phyloP scores from a whole-genome alignment of 1,140 invertebrate genomes.

The Penaeus indicus region DNA sequence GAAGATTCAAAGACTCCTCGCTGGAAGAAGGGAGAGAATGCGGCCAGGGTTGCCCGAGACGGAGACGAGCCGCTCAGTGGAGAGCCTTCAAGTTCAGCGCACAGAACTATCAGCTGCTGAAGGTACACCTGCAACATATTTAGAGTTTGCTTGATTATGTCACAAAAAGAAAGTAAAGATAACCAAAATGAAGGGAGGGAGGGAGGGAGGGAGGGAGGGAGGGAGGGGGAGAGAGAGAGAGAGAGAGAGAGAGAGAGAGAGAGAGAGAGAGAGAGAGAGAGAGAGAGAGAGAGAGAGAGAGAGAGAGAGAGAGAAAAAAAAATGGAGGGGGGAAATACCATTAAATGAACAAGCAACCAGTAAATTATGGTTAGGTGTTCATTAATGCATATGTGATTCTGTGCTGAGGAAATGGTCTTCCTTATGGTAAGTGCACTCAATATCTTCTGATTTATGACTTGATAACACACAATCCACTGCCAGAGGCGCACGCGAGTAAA shows the following conservation, averaged over 20 bases:
- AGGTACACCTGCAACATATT: constrained; percentile 47
- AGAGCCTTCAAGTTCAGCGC: constrained; percentile 51
- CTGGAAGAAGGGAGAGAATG: constrained; percentile 87
- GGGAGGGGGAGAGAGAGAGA: background rate
- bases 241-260: background rate
- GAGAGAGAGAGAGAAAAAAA: background rate
- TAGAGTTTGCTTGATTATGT: background rate
- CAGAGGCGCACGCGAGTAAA: background rate
- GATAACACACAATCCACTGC: no score
- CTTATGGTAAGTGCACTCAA: no score
- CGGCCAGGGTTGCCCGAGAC: constrained; percentile 77
- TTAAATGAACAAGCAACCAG: no score
- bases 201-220: background rate
- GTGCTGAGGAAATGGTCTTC: no score
- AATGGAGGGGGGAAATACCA: background rate
- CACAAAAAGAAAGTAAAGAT: background rate
- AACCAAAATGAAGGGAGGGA: background rate
- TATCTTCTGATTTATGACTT: no score
- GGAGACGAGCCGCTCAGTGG: constrained; percentile 46
- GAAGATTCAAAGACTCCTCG: constrained; percentile 83
- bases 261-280: background rate
- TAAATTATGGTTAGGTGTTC: no score
- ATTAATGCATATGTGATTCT: no score
- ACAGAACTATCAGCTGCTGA: constrained; percentile 54
- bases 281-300: background rate